Base-by-base conservation (phyloP, 2,888 invertebrate species). In the Pemphredon lugubris region DNA sequence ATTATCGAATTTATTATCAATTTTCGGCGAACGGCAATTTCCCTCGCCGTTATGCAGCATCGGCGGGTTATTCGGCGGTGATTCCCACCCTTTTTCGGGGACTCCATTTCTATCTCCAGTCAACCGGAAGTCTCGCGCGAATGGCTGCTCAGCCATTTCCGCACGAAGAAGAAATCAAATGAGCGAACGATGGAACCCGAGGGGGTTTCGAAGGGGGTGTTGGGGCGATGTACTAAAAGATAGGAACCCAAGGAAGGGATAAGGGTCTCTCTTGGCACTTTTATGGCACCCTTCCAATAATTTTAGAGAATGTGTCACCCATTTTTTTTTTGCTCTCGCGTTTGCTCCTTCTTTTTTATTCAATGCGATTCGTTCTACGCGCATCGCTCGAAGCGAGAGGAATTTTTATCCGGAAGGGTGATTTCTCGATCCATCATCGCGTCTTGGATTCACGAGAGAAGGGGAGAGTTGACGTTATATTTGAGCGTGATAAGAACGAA, bases 1-100 rank as follows among this genome's bases (percentile, higher is more conserved):
- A 70, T 86, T 86, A 89, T 89, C 86, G 83, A 88, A 89, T 89
- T 89, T 89, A 89, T 89, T 88, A 89, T 89, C 89, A 88, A 89
- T 88, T 88, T 85, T 85, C 75, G 79, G 81, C 77, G 83, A 85
- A 86, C 86, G 86, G 88, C 86, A 87, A 89, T 89, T 88, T 88
- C 82, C 80, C 74, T 50, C 45, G 61, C n/a, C n/a, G n/a, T n/a
- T n/a, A n/a, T n/a, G n/a, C 58, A 21, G 61, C 40, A 32, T 37
- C 51, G 44, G 32, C 32, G 13, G 34, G 20, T 26, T 20, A 37
- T 65, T 39, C 54, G 59, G 37, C 66, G 39, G 57, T 58, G 66
- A 72, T 76, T 51, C 70, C 70, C 66, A 60, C 47, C 70, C 67
- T 72, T 73, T 63, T 72, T 58, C 51, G 53, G 61, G 69, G 84